These are phyloP conservation scores for Grammomys surdaster DNA, from an alignment of 2,113 vertebrate genomes.

Conservation along the genomic window DNA sequence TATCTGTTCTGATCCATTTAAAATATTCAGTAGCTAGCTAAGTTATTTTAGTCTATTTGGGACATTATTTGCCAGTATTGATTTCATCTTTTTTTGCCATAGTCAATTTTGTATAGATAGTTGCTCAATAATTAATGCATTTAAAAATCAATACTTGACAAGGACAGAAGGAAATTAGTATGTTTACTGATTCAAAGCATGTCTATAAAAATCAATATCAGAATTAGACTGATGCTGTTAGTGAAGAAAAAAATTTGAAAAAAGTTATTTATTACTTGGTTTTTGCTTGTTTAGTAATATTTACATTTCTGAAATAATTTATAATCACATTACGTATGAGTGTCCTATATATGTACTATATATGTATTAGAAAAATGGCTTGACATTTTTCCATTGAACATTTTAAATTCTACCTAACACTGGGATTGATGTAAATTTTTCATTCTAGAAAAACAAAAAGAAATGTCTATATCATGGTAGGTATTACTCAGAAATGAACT, in stretches of 20 bases:
- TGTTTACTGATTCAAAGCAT: neutral
- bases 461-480: neutral
- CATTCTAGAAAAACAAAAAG: neutral
- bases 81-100: neutral
- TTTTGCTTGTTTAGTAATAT: neutral
- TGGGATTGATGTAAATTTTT: neutral
- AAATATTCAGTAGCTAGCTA: neutral
- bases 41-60: neutral
- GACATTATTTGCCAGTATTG: neutral
- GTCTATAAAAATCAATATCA: neutral
- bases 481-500: neutral
- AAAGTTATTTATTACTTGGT: neutral
- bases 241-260: neutral
- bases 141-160: neutral
- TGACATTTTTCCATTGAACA: neutral
- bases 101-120: neutral
- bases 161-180: neutral
- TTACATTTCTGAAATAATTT: neutral
- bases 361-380: neutral
- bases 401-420: neutral
- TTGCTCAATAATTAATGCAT: neutral
- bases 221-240: neutral
- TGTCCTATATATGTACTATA: neutral
- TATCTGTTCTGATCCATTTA: neutral
- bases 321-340: neutral